Percentiles rank a stretch among this genome's conserved stretches.
Evolutionary conservation across 2,888 invertebrate species (phyloP).

Genomic region (Arenicola marina): DNA sequence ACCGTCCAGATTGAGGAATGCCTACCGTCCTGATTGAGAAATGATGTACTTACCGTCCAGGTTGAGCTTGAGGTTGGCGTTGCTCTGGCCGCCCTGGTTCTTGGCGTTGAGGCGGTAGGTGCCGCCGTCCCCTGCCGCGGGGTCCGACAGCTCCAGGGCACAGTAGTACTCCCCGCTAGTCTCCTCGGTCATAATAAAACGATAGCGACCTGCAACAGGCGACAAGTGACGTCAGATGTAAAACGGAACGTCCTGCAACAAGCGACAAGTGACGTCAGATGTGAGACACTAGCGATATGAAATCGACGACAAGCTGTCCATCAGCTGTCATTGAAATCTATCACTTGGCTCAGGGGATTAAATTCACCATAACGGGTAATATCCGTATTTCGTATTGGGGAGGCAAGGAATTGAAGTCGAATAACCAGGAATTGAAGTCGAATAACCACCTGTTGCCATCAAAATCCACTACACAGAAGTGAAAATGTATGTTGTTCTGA

Average conservation of each 20-base stretch:
- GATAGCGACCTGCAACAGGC: constrained; percentile 49
- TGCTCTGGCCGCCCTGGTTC: constrained; percentile 91
- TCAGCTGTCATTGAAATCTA: background rate
- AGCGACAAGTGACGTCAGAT: too few species aligned
- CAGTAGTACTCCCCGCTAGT: constrained; percentile 72
- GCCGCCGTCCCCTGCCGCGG: constrained; percentile 78
- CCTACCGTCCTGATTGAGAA: too few species aligned
- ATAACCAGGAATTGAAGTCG: too few species aligned
- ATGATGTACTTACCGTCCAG: constrained; percentile 72
- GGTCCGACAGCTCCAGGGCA: constrained; percentile 83
- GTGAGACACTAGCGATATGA: background rate
- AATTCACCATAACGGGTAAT: too few species aligned
- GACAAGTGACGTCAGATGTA: background rate
- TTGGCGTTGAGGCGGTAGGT: constrained; percentile 92
- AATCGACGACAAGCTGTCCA: background rate
- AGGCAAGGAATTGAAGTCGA: too few species aligned
- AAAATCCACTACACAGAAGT: too few species aligned
- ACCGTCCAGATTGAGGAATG: too few species aligned
- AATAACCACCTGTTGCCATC: too few species aligned
- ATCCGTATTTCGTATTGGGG: too few species aligned
- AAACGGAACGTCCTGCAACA: too few species aligned
- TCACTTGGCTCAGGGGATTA: too few species aligned
- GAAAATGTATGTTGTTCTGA: too few species aligned
- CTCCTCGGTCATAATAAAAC: constrained; percentile 66
- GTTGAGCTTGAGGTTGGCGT: constrained; percentile 93